These are phyloP conservation scores for Eubasilissa regina DNA, from an alignment of 1,140 invertebrate genomes.

Conservation along the genomic window DNA sequence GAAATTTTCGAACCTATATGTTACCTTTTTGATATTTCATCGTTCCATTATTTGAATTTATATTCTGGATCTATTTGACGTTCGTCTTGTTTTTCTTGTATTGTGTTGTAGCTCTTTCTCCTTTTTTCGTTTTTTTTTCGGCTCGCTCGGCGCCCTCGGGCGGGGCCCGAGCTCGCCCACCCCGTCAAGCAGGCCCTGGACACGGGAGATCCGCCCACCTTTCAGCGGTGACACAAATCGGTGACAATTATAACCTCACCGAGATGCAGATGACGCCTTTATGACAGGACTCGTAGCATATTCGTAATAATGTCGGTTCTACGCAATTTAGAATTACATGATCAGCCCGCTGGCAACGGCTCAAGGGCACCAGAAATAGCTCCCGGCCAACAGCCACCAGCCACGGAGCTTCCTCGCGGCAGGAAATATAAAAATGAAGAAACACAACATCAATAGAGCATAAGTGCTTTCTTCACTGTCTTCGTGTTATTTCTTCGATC, in stretches of 20 bases:
- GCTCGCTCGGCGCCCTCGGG: not conserved
- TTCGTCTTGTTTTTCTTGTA: too few species aligned
- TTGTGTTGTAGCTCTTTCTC: too few species aligned
- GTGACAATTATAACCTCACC: not conserved
- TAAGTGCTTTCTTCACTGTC: slow-evolving; percentile 8
- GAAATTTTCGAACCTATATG: too few species aligned
- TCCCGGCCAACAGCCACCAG: not conserved
- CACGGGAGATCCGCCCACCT: too few species aligned
- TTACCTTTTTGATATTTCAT: too few species aligned
- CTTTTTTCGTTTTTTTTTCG: too few species aligned
- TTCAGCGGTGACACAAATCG: slow-evolving; percentile 14
- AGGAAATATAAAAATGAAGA: not conserved
- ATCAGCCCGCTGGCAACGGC: slow-evolving; percentile 6
- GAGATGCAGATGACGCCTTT: not conserved
- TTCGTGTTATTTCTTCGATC: not conserved
- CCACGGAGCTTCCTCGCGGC: not conserved
- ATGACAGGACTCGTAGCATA: not conserved
- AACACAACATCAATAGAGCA: not conserved
- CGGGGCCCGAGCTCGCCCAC: too few species aligned
- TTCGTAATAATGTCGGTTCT: not conserved
- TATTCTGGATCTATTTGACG: too few species aligned
- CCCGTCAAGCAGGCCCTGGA: too few species aligned
- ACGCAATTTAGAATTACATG: slow-evolving; percentile 7
- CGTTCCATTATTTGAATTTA: too few species aligned
- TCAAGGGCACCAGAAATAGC: slow-evolving; percentile 38